Evolutionary conservation across 2,797 vertebrate species (phyloP), one percentile per base, ranked within the genome.

Genomic region (Crocodylus rhombifer): DNA sequence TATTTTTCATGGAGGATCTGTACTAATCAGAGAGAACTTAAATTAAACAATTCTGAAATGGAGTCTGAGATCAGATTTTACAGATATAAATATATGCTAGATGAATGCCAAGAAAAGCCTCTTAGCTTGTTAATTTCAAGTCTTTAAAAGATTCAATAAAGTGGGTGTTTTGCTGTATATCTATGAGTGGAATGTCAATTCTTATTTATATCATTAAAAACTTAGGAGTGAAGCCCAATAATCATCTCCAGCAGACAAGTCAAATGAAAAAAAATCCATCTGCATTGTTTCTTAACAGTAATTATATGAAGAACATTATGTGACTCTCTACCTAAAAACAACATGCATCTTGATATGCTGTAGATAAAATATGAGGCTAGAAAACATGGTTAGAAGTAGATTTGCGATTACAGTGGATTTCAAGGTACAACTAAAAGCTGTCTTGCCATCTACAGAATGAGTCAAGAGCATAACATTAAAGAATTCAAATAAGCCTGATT

Each of bases 221-320:
- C 75, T 85, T 90, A 83, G 86, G 92, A 94, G 78, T 80, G 77
- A 80, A 84, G 69, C 88, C 95, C 64, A 67, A 28, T 94, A 91
- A 83, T 92, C 96, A 82, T 86, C 12, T 96, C 91, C 91, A 92
- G 82, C 76, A 88, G 81, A n/a, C 74, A 81, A 56, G 74, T 55
- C 36, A 51, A 42, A 61, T 57, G 75, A 57, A 87, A 82, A 82
- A 58, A 95, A 88, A 5, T 64, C 61, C 7, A 91, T 95, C 96
- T 97, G 62, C 80, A 93, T 97, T 93, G 82, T 94, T 97, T 95
- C 61, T 84, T 95, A 75, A 42, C 84, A 93, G 87, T 65, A 80
- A 90, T 91, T 95, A 60, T 77, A 83, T 90, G 85, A 95, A 92
- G 93, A 95, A 95, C 92, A 77, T 51, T 51, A 51, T 3, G 58